Evolutionary conservation across 2,888 invertebrate genomes (phyloP), one percentile per base, ranked within the genome.

Genomic region (Tenthredo scrophulariae): DNA sequence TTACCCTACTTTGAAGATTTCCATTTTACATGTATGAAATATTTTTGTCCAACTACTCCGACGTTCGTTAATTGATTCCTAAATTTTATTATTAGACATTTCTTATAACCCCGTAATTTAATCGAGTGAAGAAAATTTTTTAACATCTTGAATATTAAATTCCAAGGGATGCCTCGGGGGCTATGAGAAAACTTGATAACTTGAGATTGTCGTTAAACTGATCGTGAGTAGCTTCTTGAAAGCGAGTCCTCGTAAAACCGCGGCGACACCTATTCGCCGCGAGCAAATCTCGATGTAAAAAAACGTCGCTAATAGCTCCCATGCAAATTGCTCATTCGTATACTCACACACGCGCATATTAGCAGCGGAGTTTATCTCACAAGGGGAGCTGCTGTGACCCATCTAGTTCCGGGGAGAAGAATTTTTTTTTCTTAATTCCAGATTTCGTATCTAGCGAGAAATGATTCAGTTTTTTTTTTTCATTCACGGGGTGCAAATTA

Each of bases 181-280:
- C 6, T 70, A 37, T n/a, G 26, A 75, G 46, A 75, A 46, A 75
- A 75, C 50, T 54, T n/a, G 54, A 79, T 50, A 54, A 54, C 54
- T 62, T 33, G 58, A 40, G 62, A 62, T 80, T 62, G 62, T 80
- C 58, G 80, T 80, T 80, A 80, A 80, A 80, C 77, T 1, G 54
- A 54, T 54, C 54, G 54, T 37, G 37, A 26, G 62, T 62, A 62
- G 80, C 80, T 80, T 80, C 62, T 80, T 62, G 62, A 37, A 40
- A 22, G 58, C 77, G 80, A 80, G 15, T 80, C 37, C 37, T 80
- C 80, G 80, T 62, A 62, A 62, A 80, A 80, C 9, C 80, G 22
- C 62, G 62, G 50, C 80, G 80, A 80, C 80, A 80, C 80, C 40
- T 80, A 26, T 58, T 80, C 80, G 80, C 80, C 40, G 37, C 37